Evolutionary conservation across 2,888 invertebrate species (phyloP), one percentile per base, ranked within the genome.

Genomic region (Biston betularia): DNA sequence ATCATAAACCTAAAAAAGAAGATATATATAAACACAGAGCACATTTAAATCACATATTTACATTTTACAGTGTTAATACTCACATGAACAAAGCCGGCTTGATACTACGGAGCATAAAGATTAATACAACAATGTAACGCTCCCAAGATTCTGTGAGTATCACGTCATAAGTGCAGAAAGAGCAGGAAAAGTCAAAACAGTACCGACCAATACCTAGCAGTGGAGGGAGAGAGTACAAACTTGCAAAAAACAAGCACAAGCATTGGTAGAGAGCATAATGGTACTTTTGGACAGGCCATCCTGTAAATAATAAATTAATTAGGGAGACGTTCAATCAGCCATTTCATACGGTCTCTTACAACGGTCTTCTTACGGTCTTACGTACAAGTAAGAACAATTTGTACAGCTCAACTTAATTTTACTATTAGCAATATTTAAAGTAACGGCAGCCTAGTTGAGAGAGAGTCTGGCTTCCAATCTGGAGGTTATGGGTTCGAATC

Each of bases 31-130:
- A 46, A 35, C 6, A 24, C 24, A 38, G 7, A 15, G 7, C 6
- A 4, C 35, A 14, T 7, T 5, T 35, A n/a, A 8, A 6, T 33
- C 35, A 12, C 6, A 38, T 38, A 14, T 38, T 2, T 8, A 24
- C 14, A 11, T 10, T 38, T 2, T 8, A 24, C 14, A 11, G 11
- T 9, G 3, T 52, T n/a, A 44, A 54, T 70, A 84, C 90, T 79
- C 82, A 94, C 94, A 91, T 94, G 44, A 93, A 76, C 35, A 85
- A 64, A 1, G 82, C 65, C 12, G 94, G 92, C 60, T 94, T 87
- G 34, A 91, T 65, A 68, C 89, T 91, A 33, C 89, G 87, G 48
- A 94, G 78, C 12, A 88, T 48, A 70, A 88, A 87, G 52, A 93
- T 77, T 4, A 77, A 63, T 1, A 89, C 56, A 9, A 89, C 83